A percentile compares a stretch with the other conserved stretches of the same genome.
phyloP scores from a whole-genome alignment of 2,888 invertebrate genomes.

The Drosophila kuntzei region DNA sequence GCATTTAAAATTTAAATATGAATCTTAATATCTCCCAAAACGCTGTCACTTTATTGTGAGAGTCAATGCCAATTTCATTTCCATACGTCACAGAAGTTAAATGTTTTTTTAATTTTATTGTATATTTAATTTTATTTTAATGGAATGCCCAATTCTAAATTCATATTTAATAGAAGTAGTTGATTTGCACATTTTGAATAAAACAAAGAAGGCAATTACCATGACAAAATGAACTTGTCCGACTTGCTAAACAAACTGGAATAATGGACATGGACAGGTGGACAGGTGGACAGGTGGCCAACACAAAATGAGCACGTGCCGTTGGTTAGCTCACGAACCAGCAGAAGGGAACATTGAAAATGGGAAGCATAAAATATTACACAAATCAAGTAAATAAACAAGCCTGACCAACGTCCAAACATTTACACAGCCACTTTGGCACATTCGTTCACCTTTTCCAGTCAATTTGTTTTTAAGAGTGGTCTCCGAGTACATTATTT shows the following conservation, averaged over 20 bases:
- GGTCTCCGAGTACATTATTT: constrained; percentile 57
- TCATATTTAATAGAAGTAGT: constrained; percentile 12
- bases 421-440: constrained; percentile 57
- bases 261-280: constrained; percentile 13
- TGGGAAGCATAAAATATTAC: constrained; percentile 41
- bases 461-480: constrained; percentile 61
- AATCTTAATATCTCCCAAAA: neutral
- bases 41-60: too few relatives aligned
- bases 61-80: neutral
- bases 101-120: neutral
- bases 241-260: constrained; percentile 14
- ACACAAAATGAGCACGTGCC: constrained; percentile 40
- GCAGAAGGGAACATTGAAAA: neutral
- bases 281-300: constrained; percentile 13
- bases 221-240: constrained; percentile 29
- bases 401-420: constrained; percentile 54
- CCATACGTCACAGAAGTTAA: neutral
- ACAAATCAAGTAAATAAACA: constrained; percentile 59
- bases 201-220: constrained; percentile 19
- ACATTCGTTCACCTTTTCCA: constrained; percentile 57
- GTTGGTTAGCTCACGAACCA: constrained; percentile 12
- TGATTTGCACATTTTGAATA: constrained; percentile 1
- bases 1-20: neutral
- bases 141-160: neutral
- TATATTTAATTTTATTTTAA: constrained; percentile 12